A percentile compares a stretch with the other conserved stretches of the same genome.
Evolutionary conservation across 2,113 vertebrate genomes (phyloP).

Genomic region (Ranitomeya variabilis): DNA sequence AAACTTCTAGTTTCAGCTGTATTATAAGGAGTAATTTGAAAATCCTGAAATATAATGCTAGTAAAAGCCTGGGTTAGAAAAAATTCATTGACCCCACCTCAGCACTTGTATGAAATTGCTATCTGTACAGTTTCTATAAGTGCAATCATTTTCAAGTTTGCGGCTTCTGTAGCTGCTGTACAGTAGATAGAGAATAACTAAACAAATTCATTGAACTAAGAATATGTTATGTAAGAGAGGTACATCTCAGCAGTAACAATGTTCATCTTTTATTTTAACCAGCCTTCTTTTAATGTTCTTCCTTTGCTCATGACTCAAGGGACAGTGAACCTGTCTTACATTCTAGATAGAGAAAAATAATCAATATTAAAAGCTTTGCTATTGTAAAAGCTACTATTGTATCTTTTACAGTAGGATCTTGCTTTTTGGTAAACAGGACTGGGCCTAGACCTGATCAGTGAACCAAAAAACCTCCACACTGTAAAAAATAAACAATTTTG

Average conservation of each 20-base stretch:
- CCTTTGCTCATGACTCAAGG: conserved; percentile 29
- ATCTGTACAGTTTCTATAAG: neutral
- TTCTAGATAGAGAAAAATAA: conserved; percentile 32
- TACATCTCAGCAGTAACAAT: neutral
- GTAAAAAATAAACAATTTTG: neutral
- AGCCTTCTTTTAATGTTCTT: conserved; percentile 23
- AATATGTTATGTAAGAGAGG: neutral
- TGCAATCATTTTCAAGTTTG: neutral
- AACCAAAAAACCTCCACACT: neutral
- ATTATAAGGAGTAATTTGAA: neutral
- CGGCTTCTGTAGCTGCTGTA: neutral
- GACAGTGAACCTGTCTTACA: conserved; percentile 4
- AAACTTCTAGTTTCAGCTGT: too few species aligned
- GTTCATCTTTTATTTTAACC: neutral
- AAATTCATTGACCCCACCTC: too few species aligned
- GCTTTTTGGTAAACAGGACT: conserved; percentile 27
- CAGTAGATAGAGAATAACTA: neutral
- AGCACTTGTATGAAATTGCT: neutral
- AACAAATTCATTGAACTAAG: neutral
- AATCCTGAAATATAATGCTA: neutral
- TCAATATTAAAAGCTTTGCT: conserved; percentile 38
- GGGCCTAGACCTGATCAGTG: neutral
- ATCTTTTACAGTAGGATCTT: neutral
- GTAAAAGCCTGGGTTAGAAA: too few species aligned
- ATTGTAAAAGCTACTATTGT: conserved; percentile 24